These are phyloP conservation scores for Trogon melanurus DNA, from an alignment of 2,113 vertebrate species.

Conservation along the genomic window DNA sequence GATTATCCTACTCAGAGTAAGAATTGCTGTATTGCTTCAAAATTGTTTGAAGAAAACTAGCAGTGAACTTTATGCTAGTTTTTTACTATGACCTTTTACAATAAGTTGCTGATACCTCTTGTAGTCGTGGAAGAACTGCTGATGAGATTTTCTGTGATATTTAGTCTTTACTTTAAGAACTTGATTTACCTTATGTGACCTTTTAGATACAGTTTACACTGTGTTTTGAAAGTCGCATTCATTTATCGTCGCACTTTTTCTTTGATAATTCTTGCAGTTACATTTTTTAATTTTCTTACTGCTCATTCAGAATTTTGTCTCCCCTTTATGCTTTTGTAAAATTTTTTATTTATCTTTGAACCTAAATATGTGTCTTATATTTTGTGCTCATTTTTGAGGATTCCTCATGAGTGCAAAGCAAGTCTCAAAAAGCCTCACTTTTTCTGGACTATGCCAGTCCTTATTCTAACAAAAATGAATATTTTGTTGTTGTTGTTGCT, in stretches of 20 bases:
- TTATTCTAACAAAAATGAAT: background rate
- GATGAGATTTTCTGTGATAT: background rate
- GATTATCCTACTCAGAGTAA: background rate
- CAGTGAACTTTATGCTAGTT: background rate
- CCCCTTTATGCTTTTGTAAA: background rate
- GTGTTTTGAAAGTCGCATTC: background rate
- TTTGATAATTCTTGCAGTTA: background rate
- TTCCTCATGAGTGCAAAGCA: background rate
- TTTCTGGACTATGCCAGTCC: background rate
- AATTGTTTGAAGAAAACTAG: background rate
- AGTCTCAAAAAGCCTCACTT: background rate
- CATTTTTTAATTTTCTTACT: background rate
- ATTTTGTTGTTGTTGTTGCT: background rate
- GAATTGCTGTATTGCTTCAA: background rate
- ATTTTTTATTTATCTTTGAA: background rate
- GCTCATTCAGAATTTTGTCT: background rate
- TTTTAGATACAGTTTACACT: background rate
- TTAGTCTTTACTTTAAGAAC: background rate
- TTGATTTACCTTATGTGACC: background rate
- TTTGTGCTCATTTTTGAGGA: background rate
- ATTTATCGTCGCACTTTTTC: background rate
- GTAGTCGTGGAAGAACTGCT: background rate
- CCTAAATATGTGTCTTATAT: background rate
- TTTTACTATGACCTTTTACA: background rate
- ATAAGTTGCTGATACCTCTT: background rate